Base-by-base conservation (phyloP, 1,140 invertebrate species). In the Drosophila pectinifera region DNA sequence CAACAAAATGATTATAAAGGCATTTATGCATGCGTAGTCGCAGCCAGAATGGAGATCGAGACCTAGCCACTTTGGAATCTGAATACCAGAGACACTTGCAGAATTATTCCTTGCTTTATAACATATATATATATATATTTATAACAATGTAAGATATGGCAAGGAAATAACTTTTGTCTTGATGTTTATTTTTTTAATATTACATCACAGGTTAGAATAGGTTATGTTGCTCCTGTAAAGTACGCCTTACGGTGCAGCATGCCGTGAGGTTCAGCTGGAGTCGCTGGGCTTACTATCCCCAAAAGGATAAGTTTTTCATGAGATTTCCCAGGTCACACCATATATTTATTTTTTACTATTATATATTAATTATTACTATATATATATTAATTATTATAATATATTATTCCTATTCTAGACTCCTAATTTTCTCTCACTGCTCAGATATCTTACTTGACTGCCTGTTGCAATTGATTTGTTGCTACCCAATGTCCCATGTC, bases 1-100 rank as follows among this genome's bases (percentile, higher is more conserved):
- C 84, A 84, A 72, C 80, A 55, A 84, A 89, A 84, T 89, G 84
- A 89, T 89, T 89, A 90, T 88, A 69, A 82, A 88, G 80, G 84
- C 84, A 88, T 89, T 89, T 88, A 88, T 89, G 80, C 80, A 88
- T 88, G 84, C 84, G 84, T 89, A 78, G 67, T 82, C 67, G 56
- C 45, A 36, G 38, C n/a, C 53, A 73, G 57, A 57, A 64, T 20
- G 38, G 49, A 36, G 55, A 34, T 36, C 38, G 59, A 57, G 38
- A 41, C 58, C 68, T 74, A 68, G 74, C 54, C 43, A 83, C 41
- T 48, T 28, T 10, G 48, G 36, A 64, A 59, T 73, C 53, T 73
- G 58, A 64, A 70, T 73, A 53, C 61, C 38, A 51, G 34, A 24
- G 20, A 18, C 64, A 65, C 67, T 72, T 13, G 5, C 5, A 18